Base-by-base conservation (phyloP, 2,113 vertebrate genomes). In the Hemibagrus wyckioides region DNA sequence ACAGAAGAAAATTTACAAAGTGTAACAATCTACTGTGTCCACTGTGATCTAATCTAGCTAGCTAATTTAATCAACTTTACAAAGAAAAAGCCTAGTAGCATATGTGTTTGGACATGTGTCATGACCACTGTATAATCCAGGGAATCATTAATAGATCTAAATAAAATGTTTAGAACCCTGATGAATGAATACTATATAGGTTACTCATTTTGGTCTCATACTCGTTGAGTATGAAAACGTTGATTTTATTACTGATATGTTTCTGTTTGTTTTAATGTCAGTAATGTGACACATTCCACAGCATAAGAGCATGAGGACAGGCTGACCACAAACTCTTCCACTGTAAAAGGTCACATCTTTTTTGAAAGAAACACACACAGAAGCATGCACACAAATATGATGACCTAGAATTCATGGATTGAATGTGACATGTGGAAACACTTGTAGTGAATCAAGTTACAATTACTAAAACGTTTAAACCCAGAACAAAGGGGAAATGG, bases 271-370 rank as follows among this genome's bases (percentile, higher is more conserved):
- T 77, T 50, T n/a, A 44, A 3, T n/a, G 23, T 28, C 13, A 50
- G 73, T 50, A 50, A 50, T 52, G 14, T 17, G 71, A 71, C 39
- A 21, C 39, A 54, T 76, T 84, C n/a, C 41, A 76, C 52, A 80
- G 77, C 25, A 86, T 36, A 8, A 50, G 54, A 82, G 44, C 15
- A 71, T 28, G n/a, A 81, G 50, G 57, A 39, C 65, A 76, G 36
- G 63, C 50, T 87, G 17, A 50, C 69, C 59, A 41, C 75, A 85
- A 83, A 82, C 30, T 80, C 82, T 85, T 57, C 61, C 19, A 82
- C n/a, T 67, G 61, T 85, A 69, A 67, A 80, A 88, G 71, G 81
- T 80, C 48, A 83, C 39, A 77, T 73, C 82, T 61, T 59, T 75
- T 30, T 41, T 76, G 28, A 65, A 65, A 48, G 11, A 69, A 25